These are phyloP conservation scores for Myopa testacea DNA, from an alignment of 2,888 invertebrate genomes.

Conservation along the genomic window DNA sequence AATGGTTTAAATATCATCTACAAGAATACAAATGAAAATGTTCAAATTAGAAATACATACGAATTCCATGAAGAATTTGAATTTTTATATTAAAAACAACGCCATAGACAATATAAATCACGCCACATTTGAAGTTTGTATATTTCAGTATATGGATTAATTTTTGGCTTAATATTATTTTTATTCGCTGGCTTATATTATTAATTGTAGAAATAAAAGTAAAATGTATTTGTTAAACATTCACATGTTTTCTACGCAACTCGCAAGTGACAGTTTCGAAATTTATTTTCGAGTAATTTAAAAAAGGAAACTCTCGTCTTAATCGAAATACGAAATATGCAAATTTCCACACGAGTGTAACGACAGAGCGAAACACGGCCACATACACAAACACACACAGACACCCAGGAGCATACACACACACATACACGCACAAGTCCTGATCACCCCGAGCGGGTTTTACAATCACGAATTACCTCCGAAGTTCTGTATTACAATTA, in stretches of 20 bases:
- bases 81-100: no score
- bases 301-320: background rate
- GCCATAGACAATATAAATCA: no score
- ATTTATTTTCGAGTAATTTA: background rate
- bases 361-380: background rate
- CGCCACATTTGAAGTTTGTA: no score
- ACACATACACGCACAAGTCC: constrained; percentile 56
- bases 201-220: no score
- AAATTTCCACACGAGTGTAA: no score
- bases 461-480: constrained; percentile 59
- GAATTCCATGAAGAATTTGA: no score
- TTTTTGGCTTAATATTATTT: no score
- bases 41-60: no score
- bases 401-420: background rate
- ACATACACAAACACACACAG: constrained; percentile 2
- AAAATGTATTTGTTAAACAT: background rate
- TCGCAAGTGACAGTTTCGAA: background rate
- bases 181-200: no score
- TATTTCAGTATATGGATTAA: no score
- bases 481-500: constrained; percentile 45
- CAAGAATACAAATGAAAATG: no score
- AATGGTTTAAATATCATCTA: no score
- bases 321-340: background rate
- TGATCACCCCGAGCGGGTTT: constrained; percentile 58
- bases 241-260: background rate